Conservation (phyloP, 2,113 vertebrate genomes). For the Pelodiscus sinensis region DNA sequence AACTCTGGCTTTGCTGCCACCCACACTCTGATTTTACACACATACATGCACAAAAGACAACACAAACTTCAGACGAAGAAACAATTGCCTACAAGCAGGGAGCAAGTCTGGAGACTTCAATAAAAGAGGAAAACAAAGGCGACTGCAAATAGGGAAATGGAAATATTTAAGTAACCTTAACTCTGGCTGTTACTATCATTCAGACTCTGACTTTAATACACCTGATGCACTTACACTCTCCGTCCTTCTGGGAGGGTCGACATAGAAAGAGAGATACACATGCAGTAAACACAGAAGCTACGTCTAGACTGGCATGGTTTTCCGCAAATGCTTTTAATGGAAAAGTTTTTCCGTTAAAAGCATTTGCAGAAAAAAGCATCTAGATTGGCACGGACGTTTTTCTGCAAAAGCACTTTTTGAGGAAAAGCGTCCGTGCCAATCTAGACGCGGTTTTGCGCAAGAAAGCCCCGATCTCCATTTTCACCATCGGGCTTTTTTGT, state of each 20-base stretch:
- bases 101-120: not conserved
- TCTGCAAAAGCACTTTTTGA: no score
- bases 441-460: no score
- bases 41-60: not conserved
- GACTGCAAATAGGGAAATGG: not conserved
- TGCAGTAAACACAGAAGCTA: not conserved
- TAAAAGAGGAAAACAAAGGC: not conserved
- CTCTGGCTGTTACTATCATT: not conserved
- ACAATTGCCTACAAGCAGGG: not conserved
- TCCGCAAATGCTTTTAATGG: no score
- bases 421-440: no score
- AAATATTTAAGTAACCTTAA: rapidly evolving
- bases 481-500: no score
- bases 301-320: no score
- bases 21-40: not conserved
- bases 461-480: no score
- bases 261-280: not conserved
- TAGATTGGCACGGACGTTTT: no score
- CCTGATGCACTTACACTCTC: not conserved
- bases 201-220: not conserved
- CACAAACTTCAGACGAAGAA: not conserved
- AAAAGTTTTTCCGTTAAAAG: no score
- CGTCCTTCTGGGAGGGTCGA: not conserved
- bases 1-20: not conserved
- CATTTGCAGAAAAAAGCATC: no score